Base-by-base conservation (phyloP, 2,888 invertebrate genomes). In the Synergus gifuensis region DNA sequence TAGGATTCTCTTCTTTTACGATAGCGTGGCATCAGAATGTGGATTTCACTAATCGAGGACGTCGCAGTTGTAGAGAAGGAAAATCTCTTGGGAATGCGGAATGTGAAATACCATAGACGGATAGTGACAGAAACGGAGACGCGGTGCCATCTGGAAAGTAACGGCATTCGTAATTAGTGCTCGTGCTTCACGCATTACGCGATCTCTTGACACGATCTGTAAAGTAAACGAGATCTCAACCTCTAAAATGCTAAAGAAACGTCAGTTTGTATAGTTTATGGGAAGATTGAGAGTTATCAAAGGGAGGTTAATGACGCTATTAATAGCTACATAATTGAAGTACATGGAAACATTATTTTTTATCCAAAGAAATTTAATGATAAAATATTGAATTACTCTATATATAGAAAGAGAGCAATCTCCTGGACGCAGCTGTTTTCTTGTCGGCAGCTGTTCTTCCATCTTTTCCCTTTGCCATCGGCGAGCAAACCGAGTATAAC, bases 141-240 rank as follows among this genome's bases (percentile, higher is more conserved):
- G 84, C 81, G 83, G 83, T 86, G 87, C 87, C 89, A 88, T 86
- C 87, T 90, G 89, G 87, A 88, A 87, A 88, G 87, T 90, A 89
- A 87, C 89, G 89, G 87, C 84, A 85, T 85, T 86, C 80, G 88
- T 88, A 90, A 90, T 90, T 89, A 89, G 88, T 84, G 86, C 85
- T 73, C 81, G 79, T 73, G 79, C 79, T 64, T 79, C 78, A 80
- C 76, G 66, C 67, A 58, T 81, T 78, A 79, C 69, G 79, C 79
- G 49, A 60, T 46, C 58, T 69, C 22, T 64, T 44, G 76, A 76
- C 49, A 69, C 69, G 22, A 46, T 16, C 69, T 16, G 46, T 16
- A 22, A 69, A 54, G 8, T n/a, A 8, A 69, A 69, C 49, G 46
- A 69, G 28, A 49, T 69, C 7, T 14, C 28, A 8, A 69, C 69